Evolutionary conservation across 2,888 invertebrate genomes (phyloP).

Genomic region (Cryptops parisi): DNA sequence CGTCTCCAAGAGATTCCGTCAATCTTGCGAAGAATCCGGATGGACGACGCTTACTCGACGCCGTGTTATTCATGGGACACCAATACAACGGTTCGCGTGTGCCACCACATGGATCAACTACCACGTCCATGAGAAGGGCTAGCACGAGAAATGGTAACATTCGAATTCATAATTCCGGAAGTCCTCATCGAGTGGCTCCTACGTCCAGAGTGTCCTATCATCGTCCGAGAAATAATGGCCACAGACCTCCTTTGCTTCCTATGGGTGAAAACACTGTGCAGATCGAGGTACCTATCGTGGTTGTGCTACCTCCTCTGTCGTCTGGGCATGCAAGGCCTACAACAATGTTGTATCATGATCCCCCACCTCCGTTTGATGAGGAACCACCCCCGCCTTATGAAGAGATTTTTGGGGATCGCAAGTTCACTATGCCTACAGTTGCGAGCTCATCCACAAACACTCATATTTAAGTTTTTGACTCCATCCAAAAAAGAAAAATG

Average conservation of each 20-base stretch:
- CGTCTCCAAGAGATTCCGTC: not conserved
- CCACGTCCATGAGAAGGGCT: not conserved
- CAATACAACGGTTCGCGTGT: constrained; percentile 2
- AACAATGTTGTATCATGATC: not conserved
- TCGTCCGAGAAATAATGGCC: not conserved
- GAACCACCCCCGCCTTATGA: constrained; percentile 13
- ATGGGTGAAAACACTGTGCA: constrained; percentile 3
- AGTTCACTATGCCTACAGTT: no score
- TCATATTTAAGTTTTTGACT: no score
- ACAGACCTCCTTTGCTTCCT: not conserved
- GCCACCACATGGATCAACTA: not conserved
- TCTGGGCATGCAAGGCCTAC: not conserved
- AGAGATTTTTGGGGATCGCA: constrained; percentile 8
- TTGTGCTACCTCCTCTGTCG: not conserved
- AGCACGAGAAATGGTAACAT: not conserved
- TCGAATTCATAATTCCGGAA: not conserved
- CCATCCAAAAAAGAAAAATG: no score
- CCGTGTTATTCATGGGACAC: constrained; percentile 1
- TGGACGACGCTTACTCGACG: not conserved
- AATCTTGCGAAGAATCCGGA: constrained; percentile 2
- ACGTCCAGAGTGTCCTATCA: not conserved
- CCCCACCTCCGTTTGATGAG: constrained; percentile 7
- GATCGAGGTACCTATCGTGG: constrained; percentile 7
- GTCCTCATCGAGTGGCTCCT: constrained; percentile 1
- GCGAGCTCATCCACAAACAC: no score